phyloP scores from a whole-genome alignment of 2,113 vertebrate species.

The Hemicordylus capensis region DNA sequence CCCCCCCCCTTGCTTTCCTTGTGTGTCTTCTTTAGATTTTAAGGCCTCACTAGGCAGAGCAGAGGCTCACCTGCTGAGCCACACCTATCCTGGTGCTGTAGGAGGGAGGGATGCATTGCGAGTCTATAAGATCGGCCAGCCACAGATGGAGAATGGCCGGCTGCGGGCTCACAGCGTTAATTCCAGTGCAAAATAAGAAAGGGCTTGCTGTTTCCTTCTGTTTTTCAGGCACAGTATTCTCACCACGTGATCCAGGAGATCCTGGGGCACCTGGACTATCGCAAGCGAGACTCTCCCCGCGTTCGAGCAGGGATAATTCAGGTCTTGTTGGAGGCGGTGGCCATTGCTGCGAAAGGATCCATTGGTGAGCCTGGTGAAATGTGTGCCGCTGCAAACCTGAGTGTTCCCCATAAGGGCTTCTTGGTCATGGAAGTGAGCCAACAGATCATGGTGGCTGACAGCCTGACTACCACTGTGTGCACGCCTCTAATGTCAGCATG shows the following conservation, averaged over 20 bases:
- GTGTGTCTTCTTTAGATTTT: background rate
- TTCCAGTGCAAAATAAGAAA: background rate
- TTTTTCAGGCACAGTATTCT: slow-evolving; percentile 92
- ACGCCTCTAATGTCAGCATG: no score
- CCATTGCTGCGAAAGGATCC: slow-evolving; percentile 96
- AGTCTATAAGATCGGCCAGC: background rate
- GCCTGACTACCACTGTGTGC: no score
- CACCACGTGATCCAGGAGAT: slow-evolving; percentile 99
- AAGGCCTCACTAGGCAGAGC: background rate
- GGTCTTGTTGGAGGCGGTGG: slow-evolving; percentile 95
- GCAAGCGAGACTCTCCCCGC: slow-evolving; percentile 87
- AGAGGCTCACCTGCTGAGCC: background rate
- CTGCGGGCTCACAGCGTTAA: background rate
- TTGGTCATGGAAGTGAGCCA: background rate
- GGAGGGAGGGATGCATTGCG: background rate
- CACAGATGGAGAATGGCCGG: no score
- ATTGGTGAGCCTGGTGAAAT: slow-evolving; percentile 82
- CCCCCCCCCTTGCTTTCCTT: no score
- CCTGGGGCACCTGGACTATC: slow-evolving; percentile 88
- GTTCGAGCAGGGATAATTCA: slow-evolving; percentile 96
- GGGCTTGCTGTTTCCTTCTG: background rate
- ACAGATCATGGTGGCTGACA: no score
- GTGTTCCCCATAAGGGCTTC: background rate
- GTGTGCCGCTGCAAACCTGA: background rate
- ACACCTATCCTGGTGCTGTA: background rate